Base-by-base conservation (phyloP, 2,888 invertebrate genomes). In the Rutpela maculata region DNA sequence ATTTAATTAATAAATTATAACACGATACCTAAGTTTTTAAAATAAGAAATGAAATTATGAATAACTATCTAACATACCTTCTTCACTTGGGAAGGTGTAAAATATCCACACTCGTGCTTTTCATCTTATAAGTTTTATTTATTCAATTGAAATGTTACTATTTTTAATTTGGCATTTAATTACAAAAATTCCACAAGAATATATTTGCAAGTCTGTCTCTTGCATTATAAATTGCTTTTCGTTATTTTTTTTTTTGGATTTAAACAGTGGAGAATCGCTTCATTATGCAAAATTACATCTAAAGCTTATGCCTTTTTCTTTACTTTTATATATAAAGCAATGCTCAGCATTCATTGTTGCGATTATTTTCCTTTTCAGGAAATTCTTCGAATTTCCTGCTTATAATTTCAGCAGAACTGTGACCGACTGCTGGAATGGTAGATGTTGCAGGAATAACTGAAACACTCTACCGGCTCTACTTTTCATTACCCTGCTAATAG, bases 291-390 rank as follows among this genome's bases (percentile, higher is more conserved):
- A 43, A 43, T 43, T 15, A 4, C 12, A 43, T 43, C 43, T 43
- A 15, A 43, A 50, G 6, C 50, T 50, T 15, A 43, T 12, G 11
- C 43, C n/a, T 50, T 35, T 50, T 50, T 50, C 50, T 7, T 50
- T n/a, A n/a, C n/a, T 50, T 50, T 50, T n/a, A n/a, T 50, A n/a
- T 50, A 15, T n/a, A 50, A 50, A 50, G 50, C n/a, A 50, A 50
- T 50, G 50, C 50, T 43, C 43, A 5, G 50, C n/a, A 50, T 43
- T 12, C 15, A 50, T 50, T 50, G 50, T 50, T 15, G 2, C 50
- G 50, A n/a, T 50, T 50, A 50, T 50, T n/a, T 50, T 50, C 50
- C 50, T n/a, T 50, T 50, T 50, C 50, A 50, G 15, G n/a, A 4
- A n/a, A 6, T 6, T 50, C n/a, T 6, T n/a, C 5, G 50, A 50